Percentiles rank a stretch among this genome's conserved stretches.
Conservation (phyloP, 2,888 invertebrate genomes). For the Antheraea yamamai region DNA sequence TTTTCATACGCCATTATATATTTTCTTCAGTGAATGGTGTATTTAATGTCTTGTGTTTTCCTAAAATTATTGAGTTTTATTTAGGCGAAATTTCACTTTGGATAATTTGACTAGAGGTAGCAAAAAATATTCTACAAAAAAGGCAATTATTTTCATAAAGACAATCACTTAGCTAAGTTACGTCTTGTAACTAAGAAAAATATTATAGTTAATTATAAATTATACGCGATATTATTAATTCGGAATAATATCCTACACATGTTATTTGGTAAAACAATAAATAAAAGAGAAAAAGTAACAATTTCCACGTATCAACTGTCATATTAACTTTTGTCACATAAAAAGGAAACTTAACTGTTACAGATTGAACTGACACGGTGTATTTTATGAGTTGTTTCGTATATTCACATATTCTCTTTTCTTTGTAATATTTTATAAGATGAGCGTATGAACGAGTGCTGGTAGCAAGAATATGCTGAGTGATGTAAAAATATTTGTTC, state of each 20-base stretch:
- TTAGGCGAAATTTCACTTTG: conserved; percentile 9
- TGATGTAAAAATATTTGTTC: conserved; percentile 50
- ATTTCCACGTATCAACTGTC: conserved; percentile 18
- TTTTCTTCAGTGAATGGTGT: background rate
- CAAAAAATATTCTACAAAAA: background rate
- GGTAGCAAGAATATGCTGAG: conserved; percentile 53
- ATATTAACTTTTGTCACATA: conserved; percentile 27
- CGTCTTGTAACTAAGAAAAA: too few relatives aligned
- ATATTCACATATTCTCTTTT: conserved; percentile 23
- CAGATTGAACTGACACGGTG: conserved; percentile 16
- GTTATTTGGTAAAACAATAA: background rate
- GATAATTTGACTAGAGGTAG: conserved; percentile 16
- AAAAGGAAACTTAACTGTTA: conserved; percentile 20
- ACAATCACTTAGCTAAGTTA: background rate
- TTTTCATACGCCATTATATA: background rate
- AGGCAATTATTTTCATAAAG: background rate
- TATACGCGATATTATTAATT: background rate
- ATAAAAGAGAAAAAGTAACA: background rate
- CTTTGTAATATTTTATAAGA: conserved; percentile 40
- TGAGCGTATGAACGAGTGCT: conserved; percentile 53
- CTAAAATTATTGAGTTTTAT: background rate
- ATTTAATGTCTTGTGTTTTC: background rate
- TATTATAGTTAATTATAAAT: too few relatives aligned
- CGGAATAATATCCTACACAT: background rate
- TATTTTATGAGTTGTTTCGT: conserved; percentile 25